Evolutionary conservation across 2,888 invertebrate species (phyloP).

Genomic region (Cyaniris semiargus): DNA sequence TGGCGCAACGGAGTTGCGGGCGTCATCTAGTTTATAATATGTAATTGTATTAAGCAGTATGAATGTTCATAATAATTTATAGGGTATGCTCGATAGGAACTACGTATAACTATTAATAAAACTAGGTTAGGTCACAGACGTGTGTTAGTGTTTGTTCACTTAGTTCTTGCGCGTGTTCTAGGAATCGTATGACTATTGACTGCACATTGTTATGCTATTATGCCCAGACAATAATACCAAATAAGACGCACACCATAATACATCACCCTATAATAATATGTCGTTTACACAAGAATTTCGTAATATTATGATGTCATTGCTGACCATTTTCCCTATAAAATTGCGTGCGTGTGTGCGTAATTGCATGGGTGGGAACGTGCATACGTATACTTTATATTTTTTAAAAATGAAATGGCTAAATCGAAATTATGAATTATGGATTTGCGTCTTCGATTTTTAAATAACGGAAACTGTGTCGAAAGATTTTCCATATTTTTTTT

Average conservation of each 20-base stretch:
- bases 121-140: constrained; percentile 17
- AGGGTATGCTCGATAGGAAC: neutral
- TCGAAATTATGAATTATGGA: too few relatives aligned
- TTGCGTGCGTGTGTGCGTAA: neutral
- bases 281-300: neutral
- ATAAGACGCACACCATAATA: neutral
- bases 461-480: too few relatives aligned
- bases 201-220: constrained; percentile 6
- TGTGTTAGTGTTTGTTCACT: neutral
- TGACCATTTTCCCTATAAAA: neutral
- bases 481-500: too few relatives aligned
- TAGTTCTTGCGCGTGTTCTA: constrained; percentile 3
- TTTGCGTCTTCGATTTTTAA: too few relatives aligned
- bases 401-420: neutral
- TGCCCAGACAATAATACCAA: constrained; percentile 5
- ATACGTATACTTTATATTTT: neutral
- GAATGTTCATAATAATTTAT: too few relatives aligned
- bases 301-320: neutral
- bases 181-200: constrained; percentile 6
- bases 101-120: neutral
- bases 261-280: neutral
- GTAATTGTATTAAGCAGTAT: too few relatives aligned
- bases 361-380: neutral
- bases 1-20: too few relatives aligned
- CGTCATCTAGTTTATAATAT: too few relatives aligned